Percentiles rank a stretch among this genome's conserved stretches.
phyloP scores from a whole-genome alignment of 2,797 vertebrate genomes.

The Hoplostethus mediterraneus region DNA sequence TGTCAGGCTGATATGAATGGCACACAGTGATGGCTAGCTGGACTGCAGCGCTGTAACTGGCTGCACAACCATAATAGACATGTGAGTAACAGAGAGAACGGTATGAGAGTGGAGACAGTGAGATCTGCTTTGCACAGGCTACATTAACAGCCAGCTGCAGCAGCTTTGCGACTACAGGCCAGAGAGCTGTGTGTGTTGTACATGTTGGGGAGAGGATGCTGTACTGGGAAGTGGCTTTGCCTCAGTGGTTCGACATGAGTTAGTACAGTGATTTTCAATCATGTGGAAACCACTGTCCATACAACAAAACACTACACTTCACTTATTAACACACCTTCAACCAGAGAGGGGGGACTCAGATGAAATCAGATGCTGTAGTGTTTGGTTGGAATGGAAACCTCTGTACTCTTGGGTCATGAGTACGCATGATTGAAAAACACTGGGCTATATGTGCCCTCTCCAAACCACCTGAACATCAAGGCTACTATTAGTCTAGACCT shows the following conservation, averaged over 20 bases:
- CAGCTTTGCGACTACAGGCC: conserved; percentile 39
- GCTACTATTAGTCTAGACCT: not conserved
- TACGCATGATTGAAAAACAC: too few species aligned
- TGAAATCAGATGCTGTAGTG: too few species aligned
- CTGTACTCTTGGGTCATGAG: too few species aligned
- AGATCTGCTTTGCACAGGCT: conserved; percentile 25
- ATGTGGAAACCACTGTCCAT: too few species aligned
- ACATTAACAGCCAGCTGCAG: conserved; percentile 15
- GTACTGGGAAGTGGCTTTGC: conserved; percentile 10
- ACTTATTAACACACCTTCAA: too few species aligned
- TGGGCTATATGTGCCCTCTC: not conserved
- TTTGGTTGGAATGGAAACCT: too few species aligned
- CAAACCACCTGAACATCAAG: conserved; percentile 15
- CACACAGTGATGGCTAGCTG: conserved; percentile 36
- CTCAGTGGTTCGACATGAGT: not conserved
- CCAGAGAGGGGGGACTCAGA: too few species aligned
- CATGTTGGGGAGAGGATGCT: conserved; percentile 17
- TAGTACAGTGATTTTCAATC: too few species aligned
- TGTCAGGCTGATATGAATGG: conserved; percentile 29
- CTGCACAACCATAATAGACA: conserved; percentile 27
- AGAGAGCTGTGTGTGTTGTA: not conserved
- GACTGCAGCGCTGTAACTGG: conserved; percentile 37
- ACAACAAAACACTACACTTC: too few species aligned
- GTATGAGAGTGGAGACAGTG: conserved; percentile 31
- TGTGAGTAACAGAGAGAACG: conserved; percentile 34